phyloP scores from a whole-genome alignment of 92 coral and sea anemone genomes.

The Actinostola sp. region DNA sequence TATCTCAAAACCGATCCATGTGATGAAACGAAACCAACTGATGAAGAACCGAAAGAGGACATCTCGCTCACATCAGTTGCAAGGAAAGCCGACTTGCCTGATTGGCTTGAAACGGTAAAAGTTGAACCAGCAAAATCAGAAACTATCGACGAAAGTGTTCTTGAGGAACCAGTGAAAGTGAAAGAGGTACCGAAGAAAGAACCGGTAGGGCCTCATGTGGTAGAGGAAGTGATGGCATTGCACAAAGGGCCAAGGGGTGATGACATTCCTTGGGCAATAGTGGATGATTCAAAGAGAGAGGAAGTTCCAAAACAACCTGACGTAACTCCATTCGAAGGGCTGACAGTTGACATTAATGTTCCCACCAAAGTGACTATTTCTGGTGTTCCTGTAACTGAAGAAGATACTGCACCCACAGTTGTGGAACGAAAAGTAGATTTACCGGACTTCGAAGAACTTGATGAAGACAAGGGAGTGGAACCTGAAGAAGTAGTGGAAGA shows the following conservation, averaged over 20 bases:
- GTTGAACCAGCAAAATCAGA: slow-evolving; percentile 39
- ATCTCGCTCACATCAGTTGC: slow-evolving; percentile 9
- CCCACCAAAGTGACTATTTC: slow-evolving; percentile 2
- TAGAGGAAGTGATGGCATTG: slow-evolving; percentile 24
- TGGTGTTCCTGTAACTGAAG: slow-evolving; percentile 20
- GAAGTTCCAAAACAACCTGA: slow-evolving; percentile 12
- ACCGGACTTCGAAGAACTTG: slow-evolving; percentile 31
- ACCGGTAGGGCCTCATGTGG: slow-evolving; percentile 14
- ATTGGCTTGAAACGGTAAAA: slow-evolving; percentile 21
- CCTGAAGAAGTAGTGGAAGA: slow-evolving; percentile 53
- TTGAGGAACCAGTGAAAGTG: slow-evolving; percentile 6
- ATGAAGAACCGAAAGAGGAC: slow-evolving; percentile 38
- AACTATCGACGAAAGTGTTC: slow-evolving; percentile 13
- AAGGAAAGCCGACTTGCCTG: slow-evolving; percentile 21
- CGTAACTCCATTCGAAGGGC: slow-evolving; percentile 1
- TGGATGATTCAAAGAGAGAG: slow-evolving; percentile 24
- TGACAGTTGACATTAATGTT: slow-evolving; percentile 4
- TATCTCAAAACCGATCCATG: slow-evolving; percentile 21
- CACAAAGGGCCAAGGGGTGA: neutral
- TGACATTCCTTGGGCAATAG: slow-evolving; percentile 12
- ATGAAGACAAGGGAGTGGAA: slow-evolving; percentile 12
- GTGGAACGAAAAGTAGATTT: slow-evolving; percentile 12
- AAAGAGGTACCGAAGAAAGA: slow-evolving; percentile 13
- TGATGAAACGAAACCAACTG: slow-evolving; percentile 11
- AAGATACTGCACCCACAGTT: slow-evolving; percentile 12